Percentiles rank a stretch among this genome's conserved stretches.
These are phyloP conservation scores for Channa striata DNA, from an alignment of 2,797 vertebrate genomes.

Conservation along the genomic window DNA sequence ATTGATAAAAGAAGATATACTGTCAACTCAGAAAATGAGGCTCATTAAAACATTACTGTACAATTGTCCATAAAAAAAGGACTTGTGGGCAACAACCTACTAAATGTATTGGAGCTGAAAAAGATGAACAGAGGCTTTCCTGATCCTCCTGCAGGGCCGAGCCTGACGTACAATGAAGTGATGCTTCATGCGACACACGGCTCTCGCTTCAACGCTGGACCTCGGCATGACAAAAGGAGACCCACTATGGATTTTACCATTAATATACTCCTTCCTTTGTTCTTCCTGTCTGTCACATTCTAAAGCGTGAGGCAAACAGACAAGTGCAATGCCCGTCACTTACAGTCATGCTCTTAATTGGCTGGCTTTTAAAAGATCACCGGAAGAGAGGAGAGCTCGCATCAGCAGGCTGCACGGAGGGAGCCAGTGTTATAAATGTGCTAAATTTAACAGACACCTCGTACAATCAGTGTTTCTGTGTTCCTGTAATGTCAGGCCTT, in stretches of 20 bases:
- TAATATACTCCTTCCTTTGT: too few relatives aligned
- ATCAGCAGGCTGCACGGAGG: conserved; percentile 11
- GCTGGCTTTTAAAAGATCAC: conserved; percentile 3
- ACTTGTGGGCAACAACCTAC: not conserved
- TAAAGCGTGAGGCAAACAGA: too few relatives aligned
- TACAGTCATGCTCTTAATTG: not conserved
- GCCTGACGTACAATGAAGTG: not conserved
- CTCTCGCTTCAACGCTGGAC: not conserved
- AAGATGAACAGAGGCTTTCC: conserved; percentile 2
- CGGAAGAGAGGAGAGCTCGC: conserved; percentile 5
- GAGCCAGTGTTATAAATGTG: not conserved
- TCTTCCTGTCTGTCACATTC: not conserved
- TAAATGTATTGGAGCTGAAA: not conserved
- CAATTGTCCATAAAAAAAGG: conserved; percentile 8
- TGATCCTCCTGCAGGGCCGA: not conserved
- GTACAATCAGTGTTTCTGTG: conserved; percentile 28
- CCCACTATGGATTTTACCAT: not conserved
- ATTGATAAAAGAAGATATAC: conserved; percentile 48
- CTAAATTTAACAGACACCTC: conserved; percentile 25
- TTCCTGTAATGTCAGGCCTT: conserved; percentile 34
- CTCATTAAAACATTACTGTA: conserved; percentile 41
- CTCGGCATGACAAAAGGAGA: not conserved
- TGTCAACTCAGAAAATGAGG: conserved; percentile 14
- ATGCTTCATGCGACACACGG: not conserved
- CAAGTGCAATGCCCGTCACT: not conserved